A percentile compares a stretch with the other conserved stretches of the same genome.
Conservation (phyloP, 2,888 invertebrate species). For the Punctoribates punctum region DNA sequence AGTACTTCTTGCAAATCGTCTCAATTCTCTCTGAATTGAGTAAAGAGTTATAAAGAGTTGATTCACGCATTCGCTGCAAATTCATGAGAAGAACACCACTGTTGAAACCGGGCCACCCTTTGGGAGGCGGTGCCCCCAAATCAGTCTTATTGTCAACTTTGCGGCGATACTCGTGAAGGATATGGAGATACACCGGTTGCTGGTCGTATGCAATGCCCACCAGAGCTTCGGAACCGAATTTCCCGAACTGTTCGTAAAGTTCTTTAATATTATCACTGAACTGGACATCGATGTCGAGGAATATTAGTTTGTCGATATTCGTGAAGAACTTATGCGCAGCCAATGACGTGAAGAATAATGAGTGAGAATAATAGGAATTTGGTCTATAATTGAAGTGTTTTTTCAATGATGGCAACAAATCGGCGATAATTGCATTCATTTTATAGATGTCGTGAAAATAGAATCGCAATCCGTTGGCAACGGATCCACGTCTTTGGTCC, state of each 20-base stretch:
- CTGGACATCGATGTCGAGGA: slow-evolving; percentile 74
- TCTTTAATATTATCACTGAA: slow-evolving; percentile 65
- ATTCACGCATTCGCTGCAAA: slow-evolving; percentile 64
- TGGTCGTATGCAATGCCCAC: slow-evolving; percentile 62
- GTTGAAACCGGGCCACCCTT: slow-evolving; percentile 67
- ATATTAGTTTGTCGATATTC: slow-evolving; percentile 62
- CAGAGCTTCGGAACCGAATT: slow-evolving; percentile 63
- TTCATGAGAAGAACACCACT: slow-evolving; percentile 72
- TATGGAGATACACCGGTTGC: slow-evolving; percentile 73
- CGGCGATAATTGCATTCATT: slow-evolving; percentile 43
- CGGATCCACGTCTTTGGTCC: neutral
- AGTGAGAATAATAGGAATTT: slow-evolving; percentile 71
- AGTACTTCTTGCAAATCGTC: slow-evolving; percentile 53
- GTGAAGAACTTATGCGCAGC: slow-evolving; percentile 68
- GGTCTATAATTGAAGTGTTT: slow-evolving; percentile 66
- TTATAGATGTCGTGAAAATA: slow-evolving; percentile 45
- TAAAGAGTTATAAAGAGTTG: slow-evolving; percentile 61
- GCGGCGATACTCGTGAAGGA: slow-evolving; percentile 64
- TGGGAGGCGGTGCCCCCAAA: slow-evolving; percentile 60
- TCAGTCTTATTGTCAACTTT: slow-evolving; percentile 61
- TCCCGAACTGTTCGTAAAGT: slow-evolving; percentile 65
- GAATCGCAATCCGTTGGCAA: slow-evolving; percentile 16
- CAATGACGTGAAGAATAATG: slow-evolving; percentile 71
- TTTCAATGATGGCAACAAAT: slow-evolving; percentile 63
- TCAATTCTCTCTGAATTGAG: slow-evolving; percentile 51